Conservation (phyloP, 1,140 invertebrate genomes). For the Conopomorpha cramerella region DNA sequence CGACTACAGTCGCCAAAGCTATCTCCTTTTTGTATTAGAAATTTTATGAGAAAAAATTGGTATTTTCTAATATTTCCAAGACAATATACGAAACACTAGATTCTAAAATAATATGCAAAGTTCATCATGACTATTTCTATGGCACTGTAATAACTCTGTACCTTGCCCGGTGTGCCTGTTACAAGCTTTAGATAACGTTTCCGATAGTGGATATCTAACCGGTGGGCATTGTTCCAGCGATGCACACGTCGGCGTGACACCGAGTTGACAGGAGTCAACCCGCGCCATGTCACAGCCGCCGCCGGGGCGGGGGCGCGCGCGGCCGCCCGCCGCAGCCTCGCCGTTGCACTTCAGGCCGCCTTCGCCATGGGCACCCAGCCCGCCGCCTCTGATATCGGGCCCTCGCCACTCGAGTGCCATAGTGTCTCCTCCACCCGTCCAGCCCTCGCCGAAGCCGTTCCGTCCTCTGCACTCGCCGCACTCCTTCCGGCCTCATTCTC, state of each 20-base stretch:
- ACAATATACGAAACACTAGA: too few species aligned
- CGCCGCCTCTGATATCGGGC: slow-evolving; percentile 66
- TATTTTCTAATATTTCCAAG: too few species aligned
- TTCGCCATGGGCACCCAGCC: slow-evolving; percentile 66
- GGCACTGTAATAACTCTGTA: too few species aligned
- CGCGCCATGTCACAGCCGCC: slow-evolving; percentile 63
- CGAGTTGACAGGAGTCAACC: slow-evolving; percentile 54
- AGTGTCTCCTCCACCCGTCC: slow-evolving; percentile 48
- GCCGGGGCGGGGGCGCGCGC: slow-evolving; percentile 56
- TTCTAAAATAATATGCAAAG: too few species aligned
- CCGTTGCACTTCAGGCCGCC: slow-evolving; percentile 65
- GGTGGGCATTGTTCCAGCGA: slow-evolving; percentile 58
- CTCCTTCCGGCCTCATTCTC: slow-evolving; percentile 38
- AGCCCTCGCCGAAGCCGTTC: slow-evolving; percentile 51
- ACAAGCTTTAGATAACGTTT: too few species aligned
- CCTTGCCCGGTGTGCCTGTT: too few species aligned
- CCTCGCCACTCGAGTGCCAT: slow-evolving; percentile 54
- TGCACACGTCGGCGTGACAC: slow-evolving; percentile 54
- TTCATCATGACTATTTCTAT: too few species aligned
- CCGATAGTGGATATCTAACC: too few species aligned
- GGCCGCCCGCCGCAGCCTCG: slow-evolving; percentile 45
- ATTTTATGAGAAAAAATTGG: too few species aligned
- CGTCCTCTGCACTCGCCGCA: slow-evolving; percentile 60
- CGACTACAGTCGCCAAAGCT: too few species aligned
- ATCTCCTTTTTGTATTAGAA: too few species aligned